Evolutionary conservation across 2,113 vertebrate species (phyloP).

Genomic region (Cyphomyrus discorhynchus): DNA sequence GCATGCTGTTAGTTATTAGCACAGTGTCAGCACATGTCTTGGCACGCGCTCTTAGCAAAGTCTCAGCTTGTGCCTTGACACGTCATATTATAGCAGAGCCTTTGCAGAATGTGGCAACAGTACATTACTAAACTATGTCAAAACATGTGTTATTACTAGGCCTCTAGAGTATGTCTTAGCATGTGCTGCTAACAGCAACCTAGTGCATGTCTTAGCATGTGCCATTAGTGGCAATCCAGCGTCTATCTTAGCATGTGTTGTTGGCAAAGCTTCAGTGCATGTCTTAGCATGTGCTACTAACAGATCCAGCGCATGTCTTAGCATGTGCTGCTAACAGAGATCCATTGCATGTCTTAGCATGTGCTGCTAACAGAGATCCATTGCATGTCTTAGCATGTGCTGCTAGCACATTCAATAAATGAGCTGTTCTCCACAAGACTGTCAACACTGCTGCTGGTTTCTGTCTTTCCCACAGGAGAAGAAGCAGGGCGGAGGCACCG

Average conservation of each 20-base stretch:
- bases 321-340: background rate
- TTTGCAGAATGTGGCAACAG: background rate
- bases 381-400: background rate
- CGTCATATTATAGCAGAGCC: background rate
- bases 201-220: background rate
- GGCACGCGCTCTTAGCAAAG: background rate
- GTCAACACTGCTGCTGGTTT: constrained; percentile 12
- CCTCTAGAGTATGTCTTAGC: background rate
- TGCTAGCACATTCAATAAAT: background rate
- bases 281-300: background rate
- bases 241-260: background rate
- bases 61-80: background rate
- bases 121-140: background rate
- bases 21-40: background rate
- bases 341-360: background rate
- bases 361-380: background rate
- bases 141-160: background rate
- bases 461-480: background rate
- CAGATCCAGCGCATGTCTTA: background rate
- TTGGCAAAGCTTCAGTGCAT: background rate
- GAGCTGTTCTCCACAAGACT: constrained; percentile 2
- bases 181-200: background rate
- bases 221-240: background rate
- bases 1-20: background rate
- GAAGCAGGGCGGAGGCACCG: background rate